These are phyloP conservation scores for Ciconia nigra DNA, from an alignment of 2,797 vertebrate species.

Conservation along the genomic window DNA sequence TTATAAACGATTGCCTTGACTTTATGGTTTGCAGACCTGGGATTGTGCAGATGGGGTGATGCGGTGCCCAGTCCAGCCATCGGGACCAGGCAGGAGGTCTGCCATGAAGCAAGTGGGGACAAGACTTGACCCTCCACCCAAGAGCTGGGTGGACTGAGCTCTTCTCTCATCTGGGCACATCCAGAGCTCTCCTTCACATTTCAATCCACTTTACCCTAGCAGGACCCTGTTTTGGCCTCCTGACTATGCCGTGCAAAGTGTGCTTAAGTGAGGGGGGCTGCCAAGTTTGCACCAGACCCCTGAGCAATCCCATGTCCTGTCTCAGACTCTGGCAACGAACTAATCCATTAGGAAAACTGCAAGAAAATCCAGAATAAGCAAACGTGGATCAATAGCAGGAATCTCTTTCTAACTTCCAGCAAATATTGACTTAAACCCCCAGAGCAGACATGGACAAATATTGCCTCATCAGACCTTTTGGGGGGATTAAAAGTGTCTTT, in stretches of 20 bases:
- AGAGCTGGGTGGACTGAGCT: not conserved
- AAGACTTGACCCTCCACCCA: not conserved
- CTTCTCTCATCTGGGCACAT: not conserved
- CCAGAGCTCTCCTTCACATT: not conserved
- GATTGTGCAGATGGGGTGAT: not conserved
- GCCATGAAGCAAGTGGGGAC: not conserved
- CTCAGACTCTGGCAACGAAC: not conserved
- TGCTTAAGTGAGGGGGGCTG: not conserved
- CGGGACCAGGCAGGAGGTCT: not conserved
- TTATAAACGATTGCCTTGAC: not conserved
- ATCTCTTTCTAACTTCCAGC: not conserved
- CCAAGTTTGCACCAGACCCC: not conserved
- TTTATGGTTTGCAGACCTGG: not conserved
- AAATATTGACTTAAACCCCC: conserved; percentile 46
- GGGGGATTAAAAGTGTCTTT: not conserved
- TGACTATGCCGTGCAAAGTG: not conserved
- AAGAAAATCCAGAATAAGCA: conserved; percentile 15
- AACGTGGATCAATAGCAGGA: conserved; percentile 6
- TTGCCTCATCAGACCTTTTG: conserved; percentile 13
- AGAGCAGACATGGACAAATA: conserved; percentile 38
- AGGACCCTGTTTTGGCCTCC: not conserved
- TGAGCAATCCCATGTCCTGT: not conserved
- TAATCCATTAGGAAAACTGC: not conserved
- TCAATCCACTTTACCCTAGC: not conserved
- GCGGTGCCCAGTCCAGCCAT: not conserved